phyloP scores from a whole-genome alignment of 2,797 vertebrate genomes.

The Chiloscyllium punctatum region DNA sequence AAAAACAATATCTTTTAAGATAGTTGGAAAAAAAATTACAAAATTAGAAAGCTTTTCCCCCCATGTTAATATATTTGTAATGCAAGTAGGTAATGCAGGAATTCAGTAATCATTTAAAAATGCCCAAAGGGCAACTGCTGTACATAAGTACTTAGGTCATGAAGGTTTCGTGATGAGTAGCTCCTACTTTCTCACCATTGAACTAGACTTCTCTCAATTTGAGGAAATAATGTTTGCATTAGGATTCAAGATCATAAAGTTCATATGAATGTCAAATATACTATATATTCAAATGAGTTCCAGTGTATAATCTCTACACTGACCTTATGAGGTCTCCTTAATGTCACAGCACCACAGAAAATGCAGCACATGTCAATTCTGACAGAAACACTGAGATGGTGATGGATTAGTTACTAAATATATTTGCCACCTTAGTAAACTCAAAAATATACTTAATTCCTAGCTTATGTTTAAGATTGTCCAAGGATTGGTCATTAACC shows the following conservation, averaged over 20 bases:
- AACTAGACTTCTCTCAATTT: not conserved
- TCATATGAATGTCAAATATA: not conserved
- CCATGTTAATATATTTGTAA: not conserved
- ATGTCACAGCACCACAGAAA: not conserved
- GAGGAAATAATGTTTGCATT: not conserved
- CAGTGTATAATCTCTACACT: not conserved
- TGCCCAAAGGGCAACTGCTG: not conserved
- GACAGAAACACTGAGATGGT: not conserved
- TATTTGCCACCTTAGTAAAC: not conserved
- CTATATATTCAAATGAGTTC: not conserved
- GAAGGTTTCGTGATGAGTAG: not conserved
- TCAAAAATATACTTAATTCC: not conserved
- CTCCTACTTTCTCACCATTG: not conserved
- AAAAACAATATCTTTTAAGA: not conserved
- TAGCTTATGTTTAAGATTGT: not conserved
- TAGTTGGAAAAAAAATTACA: not conserved
- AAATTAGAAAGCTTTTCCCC: not conserved
- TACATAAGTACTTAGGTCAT: not conserved
- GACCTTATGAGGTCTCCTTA: not conserved
- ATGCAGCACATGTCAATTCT: not conserved
- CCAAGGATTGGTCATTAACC: not conserved
- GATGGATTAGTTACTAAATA: slow-evolving; percentile 21
- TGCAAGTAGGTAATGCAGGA: not conserved
- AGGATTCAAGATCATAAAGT: not conserved
- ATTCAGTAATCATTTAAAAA: slow-evolving; percentile 1